phyloP scores from a whole-genome alignment of 2,888 invertebrate genomes.

The Stenodera caucasica region DNA sequence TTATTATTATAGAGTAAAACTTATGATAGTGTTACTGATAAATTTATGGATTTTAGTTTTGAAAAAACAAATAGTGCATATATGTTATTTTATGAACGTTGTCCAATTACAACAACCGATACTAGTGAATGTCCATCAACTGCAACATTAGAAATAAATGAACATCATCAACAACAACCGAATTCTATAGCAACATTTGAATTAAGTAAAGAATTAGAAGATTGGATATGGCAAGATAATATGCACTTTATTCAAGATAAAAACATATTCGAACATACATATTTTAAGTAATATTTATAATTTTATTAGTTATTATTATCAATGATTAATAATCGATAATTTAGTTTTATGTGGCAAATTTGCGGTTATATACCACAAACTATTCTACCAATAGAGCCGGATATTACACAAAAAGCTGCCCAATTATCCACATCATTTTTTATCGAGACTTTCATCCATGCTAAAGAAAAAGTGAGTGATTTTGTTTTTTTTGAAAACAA shows the following conservation, averaged over 20 bases:
- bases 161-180: slow-evolving; percentile 30
- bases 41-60: slow-evolving; percentile 96
- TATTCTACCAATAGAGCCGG: slow-evolving; percentile 73
- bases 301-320: slow-evolving; percentile 26
- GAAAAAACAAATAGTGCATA: slow-evolving; percentile 98
- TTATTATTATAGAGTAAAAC: slow-evolving; percentile 78
- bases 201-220: slow-evolving; percentile 78
- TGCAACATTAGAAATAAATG: slow-evolving; percentile 39
- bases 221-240: slow-evolving; percentile 98
- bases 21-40: slow-evolving; percentile 94
- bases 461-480: slow-evolving; percentile 82
- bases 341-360: slow-evolving; percentile 97
- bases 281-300: slow-evolving; percentile 88
- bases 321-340: too few species aligned
- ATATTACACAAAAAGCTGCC: slow-evolving; percentile 83
- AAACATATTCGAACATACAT: slow-evolving; percentile 94
- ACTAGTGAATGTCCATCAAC: slow-evolving; percentile 49
- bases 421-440: slow-evolving; percentile 92
- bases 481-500: slow-evolving; percentile 11
- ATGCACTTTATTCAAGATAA: slow-evolving; percentile 94
- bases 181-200: slow-evolving; percentile 55
- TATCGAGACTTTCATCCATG: slow-evolving; percentile 94
- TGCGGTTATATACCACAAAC: slow-evolving; percentile 93
- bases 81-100: slow-evolving; percentile 94
- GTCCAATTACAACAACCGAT: slow-evolving; percentile 55